phyloP scores from a whole-genome alignment of 2,113 vertebrate species.

The Otus sunia region DNA sequence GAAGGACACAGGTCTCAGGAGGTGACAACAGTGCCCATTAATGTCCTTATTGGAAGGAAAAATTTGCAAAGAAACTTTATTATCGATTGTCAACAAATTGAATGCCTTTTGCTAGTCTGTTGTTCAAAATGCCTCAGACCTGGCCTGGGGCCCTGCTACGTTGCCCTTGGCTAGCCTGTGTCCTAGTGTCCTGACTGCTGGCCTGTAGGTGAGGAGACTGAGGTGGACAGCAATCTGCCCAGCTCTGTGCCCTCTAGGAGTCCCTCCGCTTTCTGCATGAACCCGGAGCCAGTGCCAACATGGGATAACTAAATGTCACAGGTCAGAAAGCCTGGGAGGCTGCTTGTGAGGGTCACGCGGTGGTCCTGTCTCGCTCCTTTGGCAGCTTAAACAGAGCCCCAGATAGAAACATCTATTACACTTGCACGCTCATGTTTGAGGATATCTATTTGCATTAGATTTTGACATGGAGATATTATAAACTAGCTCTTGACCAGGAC shows the following conservation, averaged over 20 bases:
- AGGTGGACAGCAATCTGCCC: not conserved
- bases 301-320: not conserved
- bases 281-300: accelerated
- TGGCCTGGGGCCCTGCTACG: not conserved
- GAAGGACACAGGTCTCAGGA: not conserved
- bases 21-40: not conserved
- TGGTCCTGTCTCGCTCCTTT: not conserved
- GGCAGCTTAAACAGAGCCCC: not conserved
- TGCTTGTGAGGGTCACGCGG: not conserved
- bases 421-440: accelerated
- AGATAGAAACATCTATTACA: not conserved
- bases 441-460: not conserved
- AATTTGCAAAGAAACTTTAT: not conserved
- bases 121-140: not conserved
- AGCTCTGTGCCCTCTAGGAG: not conserved
- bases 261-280: not conserved
- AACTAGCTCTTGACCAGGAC: not conserved
- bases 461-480: not conserved
- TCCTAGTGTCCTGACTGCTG: not conserved
- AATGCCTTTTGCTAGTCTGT: not conserved
- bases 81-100: not conserved
- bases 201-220: not conserved
- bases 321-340: not conserved
- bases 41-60: not conserved
- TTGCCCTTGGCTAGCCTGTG: not conserved